phyloP scores from a whole-genome alignment of 2,113 vertebrate genomes.

The Tapirus terrestris region DNA sequence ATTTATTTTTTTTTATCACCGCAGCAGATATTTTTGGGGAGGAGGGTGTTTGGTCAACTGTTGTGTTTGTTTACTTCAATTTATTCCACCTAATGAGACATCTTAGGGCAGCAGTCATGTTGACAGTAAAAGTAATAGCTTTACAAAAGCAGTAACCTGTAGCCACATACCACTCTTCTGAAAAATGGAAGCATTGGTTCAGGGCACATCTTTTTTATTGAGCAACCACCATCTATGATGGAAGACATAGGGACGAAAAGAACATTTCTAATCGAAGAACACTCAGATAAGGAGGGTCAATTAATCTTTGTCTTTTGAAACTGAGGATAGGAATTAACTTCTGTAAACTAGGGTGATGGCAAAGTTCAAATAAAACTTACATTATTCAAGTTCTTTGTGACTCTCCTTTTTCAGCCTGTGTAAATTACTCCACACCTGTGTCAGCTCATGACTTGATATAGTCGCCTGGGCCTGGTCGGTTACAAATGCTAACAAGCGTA shows the following conservation, averaged over 20 bases:
- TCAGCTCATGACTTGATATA: conserved; percentile 72
- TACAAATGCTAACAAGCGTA: conserved; percentile 68
- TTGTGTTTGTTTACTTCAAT: conserved; percentile 82
- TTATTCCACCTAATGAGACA: conserved; percentile 87
- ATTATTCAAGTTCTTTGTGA: conserved; percentile 79
- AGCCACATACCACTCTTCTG: conserved; percentile 82
- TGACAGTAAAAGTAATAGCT: conserved; percentile 90
- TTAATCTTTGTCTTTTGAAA: conserved; percentile 88
- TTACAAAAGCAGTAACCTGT: conserved; percentile 86
- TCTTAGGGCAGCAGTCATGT: conserved; percentile 79
- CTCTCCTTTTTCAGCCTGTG: conserved; percentile 55
- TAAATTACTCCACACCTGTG: conserved; percentile 68
- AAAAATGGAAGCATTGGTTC: conserved; percentile 85
- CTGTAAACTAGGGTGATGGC: conserved; percentile 78
- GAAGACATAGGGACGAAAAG: conserved; percentile 85
- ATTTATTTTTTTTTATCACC: conserved; percentile 34
- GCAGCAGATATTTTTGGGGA: conserved; percentile 55
- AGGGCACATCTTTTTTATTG: conserved; percentile 87
- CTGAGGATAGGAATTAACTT: conserved; percentile 82
- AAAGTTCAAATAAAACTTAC: conserved; percentile 85
- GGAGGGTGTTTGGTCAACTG: conserved; percentile 62
- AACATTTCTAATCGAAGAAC: conserved; percentile 85
- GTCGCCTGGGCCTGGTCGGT: conserved; percentile 52
- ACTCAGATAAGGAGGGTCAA: conserved; percentile 86
- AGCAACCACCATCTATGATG: conserved; percentile 80